A percentile compares a stretch with the other conserved stretches of the same genome.
Conservation (phyloP, 2,888 invertebrate genomes). For the Bugula neritina region DNA sequence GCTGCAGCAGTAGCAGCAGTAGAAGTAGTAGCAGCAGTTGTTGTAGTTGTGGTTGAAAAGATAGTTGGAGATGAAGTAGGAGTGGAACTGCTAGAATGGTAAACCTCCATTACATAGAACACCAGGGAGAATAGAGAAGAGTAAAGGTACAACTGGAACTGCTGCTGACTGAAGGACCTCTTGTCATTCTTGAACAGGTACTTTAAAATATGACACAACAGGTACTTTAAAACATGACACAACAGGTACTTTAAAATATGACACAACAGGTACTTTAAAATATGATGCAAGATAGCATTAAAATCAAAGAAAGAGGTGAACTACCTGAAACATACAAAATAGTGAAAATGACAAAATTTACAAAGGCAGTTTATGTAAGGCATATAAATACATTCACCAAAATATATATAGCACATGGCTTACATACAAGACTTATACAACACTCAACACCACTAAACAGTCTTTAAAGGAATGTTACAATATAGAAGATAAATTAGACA, state of each 20-base stretch:
- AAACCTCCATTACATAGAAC: conserved; percentile 4
- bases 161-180: conserved; percentile 21
- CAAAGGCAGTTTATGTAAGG: no score
- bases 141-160: conserved; percentile 25
- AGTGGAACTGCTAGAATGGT: not conserved
- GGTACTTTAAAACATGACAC: no score
- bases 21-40: not conserved
- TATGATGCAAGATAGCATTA: not conserved
- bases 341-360: no score
- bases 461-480: no score
- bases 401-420: no score
- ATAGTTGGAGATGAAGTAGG: not conserved
- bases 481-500: no score
- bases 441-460: no score
- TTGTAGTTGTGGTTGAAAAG: not conserved
- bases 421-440: no score
- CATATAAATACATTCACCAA: no score
- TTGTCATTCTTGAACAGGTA: conserved; percentile 26
- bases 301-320: not conserved
- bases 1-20: not conserved
- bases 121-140: conserved; percentile 18
- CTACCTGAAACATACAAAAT: not conserved
- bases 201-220: conserved; percentile 14
- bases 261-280: no score
- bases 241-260: conserved; percentile 18